Conservation (phyloP, 1,140 invertebrate genomes). For the Hydropsyche tenuis region DNA sequence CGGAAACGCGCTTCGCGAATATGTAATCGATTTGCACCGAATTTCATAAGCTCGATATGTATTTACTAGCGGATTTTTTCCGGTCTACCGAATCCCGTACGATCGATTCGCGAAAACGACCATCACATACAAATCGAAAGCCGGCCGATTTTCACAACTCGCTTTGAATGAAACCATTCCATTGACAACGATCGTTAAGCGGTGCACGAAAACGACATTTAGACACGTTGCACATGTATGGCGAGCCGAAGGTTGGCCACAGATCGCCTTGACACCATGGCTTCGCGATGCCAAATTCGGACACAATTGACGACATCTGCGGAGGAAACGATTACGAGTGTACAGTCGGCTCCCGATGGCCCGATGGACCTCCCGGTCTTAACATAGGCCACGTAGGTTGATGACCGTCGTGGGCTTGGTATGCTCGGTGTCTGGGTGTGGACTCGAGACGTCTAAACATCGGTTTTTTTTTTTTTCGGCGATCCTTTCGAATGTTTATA, state of each 20-base stretch:
- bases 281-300: constrained; percentile 16
- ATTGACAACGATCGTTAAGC: too few species aligned
- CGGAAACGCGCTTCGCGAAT: too few species aligned
- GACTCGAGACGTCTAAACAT: background rate
- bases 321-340: background rate
- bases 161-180: too few species aligned
- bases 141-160: too few species aligned
- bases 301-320: constrained; percentile 17
- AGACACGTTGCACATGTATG: background rate
- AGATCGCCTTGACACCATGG: constrained; percentile 18
- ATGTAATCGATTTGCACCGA: too few species aligned
- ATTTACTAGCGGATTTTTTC: too few species aligned
- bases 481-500: too few species aligned
- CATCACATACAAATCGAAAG: too few species aligned
- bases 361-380: constrained; percentile 31
- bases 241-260: background rate
- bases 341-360: background rate
- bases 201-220: too few species aligned
- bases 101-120: too few species aligned
- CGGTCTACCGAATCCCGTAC: too few species aligned
- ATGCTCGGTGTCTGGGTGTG: constrained; percentile 36
- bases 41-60: too few species aligned
- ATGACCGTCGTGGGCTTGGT: constrained; percentile 38
- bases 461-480: background rate
- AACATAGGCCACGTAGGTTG: constrained; percentile 31